Percentiles rank a stretch among this genome's conserved stretches.
Conservation (phyloP, 2,113 vertebrate genomes). For the Xenopus laevis region DNA sequence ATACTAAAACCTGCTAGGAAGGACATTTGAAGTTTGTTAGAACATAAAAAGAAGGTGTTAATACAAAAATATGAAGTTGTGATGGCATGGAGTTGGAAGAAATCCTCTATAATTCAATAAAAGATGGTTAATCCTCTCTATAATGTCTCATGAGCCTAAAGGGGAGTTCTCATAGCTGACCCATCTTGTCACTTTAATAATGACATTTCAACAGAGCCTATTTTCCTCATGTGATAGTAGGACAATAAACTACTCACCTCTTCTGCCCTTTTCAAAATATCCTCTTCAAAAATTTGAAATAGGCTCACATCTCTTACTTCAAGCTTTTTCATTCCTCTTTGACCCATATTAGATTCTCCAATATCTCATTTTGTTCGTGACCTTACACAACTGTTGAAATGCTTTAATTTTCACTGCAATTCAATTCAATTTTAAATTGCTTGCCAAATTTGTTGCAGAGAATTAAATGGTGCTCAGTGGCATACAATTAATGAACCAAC, state of each 20-base stretch:
- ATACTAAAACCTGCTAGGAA: background rate
- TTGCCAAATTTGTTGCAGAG: background rate
- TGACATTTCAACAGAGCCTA: slow-evolving; percentile 37
- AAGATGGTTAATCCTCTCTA: slow-evolving; percentile 16
- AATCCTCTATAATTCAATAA: slow-evolving; percentile 2
- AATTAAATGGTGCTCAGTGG: background rate
- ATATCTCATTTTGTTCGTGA: slow-evolving; percentile 27
- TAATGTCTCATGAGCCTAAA: slow-evolving; percentile 11
- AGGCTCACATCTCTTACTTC: slow-evolving; percentile 8
- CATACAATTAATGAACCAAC: too few species aligned
- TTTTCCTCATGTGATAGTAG: slow-evolving; percentile 6
- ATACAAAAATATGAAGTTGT: background rate
- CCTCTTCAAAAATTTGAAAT: slow-evolving; percentile 25
- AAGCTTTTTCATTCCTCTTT: background rate
- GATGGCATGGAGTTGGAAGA: background rate
- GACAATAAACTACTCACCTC: slow-evolving; percentile 36
- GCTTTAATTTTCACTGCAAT: slow-evolving; percentile 17
- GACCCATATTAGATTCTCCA: slow-evolving; percentile 18
- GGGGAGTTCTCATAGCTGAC: slow-evolving; percentile 20
- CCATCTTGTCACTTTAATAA: slow-evolving; percentile 40
- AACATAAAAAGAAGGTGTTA: background rate
- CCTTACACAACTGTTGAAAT: slow-evolving; percentile 24
- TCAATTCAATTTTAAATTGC: slow-evolving; percentile 14
- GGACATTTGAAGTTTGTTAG: background rate
- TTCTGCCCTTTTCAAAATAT: slow-evolving; percentile 31